These are phyloP conservation scores for Pseudomugil tenellus DNA, from an alignment of 2,797 vertebrate species.

Conservation along the genomic window DNA sequence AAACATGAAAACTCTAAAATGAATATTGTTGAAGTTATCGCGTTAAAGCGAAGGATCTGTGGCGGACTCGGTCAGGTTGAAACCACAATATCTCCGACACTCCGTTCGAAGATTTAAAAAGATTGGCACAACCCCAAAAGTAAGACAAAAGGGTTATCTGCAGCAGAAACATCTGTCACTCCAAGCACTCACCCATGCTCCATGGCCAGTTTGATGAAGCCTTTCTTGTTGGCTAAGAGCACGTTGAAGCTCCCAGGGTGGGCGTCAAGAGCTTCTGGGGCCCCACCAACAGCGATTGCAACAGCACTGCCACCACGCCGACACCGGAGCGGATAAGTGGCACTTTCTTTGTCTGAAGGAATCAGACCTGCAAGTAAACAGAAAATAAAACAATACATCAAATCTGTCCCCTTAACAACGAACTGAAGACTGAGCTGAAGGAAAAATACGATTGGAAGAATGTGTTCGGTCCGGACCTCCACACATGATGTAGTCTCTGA, in stretches of 20 bases:
- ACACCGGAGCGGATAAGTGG: constrained; percentile 76
- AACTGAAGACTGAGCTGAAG: neutral
- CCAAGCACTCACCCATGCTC: constrained; percentile 83
- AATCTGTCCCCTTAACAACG: neutral
- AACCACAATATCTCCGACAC: no score
- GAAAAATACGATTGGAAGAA: neutral
- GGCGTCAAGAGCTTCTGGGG: constrained; percentile 90
- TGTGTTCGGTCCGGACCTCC: constrained; percentile 77
- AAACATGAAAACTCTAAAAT: no score
- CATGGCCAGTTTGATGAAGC: constrained; percentile 92
- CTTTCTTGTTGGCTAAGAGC: constrained; percentile 88
- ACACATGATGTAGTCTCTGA: constrained; percentile 91
- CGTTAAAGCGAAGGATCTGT: no score
- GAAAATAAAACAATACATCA: neutral
- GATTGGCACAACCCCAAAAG: constrained; percentile 12
- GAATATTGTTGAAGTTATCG: no score
- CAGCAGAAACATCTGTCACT: constrained; percentile 2
- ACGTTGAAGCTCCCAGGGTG: constrained; percentile 86
- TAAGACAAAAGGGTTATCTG: constrained; percentile 16
- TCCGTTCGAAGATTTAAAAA: no score
- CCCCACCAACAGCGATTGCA: constrained; percentile 88
- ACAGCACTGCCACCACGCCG: constrained; percentile 82
- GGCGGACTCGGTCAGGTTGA: no score
- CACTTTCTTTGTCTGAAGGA: constrained; percentile 88
- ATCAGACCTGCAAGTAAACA: constrained; percentile 84